phyloP scores from a whole-genome alignment of 1,140 invertebrate species.

The Potamilus streckersoni region DNA sequence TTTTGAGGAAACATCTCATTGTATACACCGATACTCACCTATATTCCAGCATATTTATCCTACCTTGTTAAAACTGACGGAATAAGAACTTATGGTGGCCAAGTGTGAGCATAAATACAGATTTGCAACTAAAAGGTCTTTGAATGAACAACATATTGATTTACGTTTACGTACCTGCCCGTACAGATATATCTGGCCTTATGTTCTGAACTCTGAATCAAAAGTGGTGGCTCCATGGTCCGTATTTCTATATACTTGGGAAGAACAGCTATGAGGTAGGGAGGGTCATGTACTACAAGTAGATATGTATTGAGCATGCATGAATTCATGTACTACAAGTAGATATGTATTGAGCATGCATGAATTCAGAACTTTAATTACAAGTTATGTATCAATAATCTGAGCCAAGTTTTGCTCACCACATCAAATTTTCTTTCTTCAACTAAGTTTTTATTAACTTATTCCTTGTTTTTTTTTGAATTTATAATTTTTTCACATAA shows the following conservation, averaged over 20 bases:
- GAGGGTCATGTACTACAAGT: conserved; percentile 79
- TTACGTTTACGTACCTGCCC: conserved; percentile 47
- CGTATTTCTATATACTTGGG: conserved; percentile 85
- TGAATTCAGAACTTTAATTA: too few species aligned
- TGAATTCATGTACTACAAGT: conserved; percentile 62
- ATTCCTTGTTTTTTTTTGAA: too few species aligned
- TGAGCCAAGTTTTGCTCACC: too few species aligned
- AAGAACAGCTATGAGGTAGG: conserved; percentile 87
- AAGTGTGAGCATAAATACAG: neutral
- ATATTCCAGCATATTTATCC: too few species aligned
- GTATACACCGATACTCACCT: too few species aligned
- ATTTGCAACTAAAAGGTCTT: neutral
- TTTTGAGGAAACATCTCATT: too few species aligned
- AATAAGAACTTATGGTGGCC: neutral
- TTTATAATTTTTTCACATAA: too few species aligned
- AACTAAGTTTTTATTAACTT: too few species aligned
- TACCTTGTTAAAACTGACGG: too few species aligned
- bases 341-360: neutral
- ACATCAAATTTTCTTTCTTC: too few species aligned
- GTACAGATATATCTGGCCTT: conserved; percentile 71
- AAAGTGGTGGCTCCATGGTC: conserved; percentile 78
- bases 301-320: neutral
- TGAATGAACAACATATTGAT: neutral
- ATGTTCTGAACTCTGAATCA: conserved; percentile 81
- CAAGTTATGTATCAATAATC: too few species aligned